These are phyloP conservation scores for Melanogrammus aeglefinus DNA, from an alignment of 2,797 vertebrate species.

Conservation along the genomic window DNA sequence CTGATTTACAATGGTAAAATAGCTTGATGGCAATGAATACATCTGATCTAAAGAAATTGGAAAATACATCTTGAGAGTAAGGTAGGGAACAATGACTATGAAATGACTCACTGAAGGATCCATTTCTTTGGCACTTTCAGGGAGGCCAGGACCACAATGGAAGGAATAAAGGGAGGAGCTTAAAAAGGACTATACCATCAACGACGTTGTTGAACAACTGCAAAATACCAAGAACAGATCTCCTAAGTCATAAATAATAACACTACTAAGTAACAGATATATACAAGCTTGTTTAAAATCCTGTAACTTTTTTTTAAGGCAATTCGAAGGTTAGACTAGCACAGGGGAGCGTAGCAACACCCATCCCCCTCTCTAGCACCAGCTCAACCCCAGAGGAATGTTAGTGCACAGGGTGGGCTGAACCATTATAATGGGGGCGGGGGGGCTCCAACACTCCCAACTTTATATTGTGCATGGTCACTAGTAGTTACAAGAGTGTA, in stretches of 20 bases:
- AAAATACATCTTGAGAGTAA: neutral
- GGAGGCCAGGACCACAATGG: neutral
- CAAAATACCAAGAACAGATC: neutral
- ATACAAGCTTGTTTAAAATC: neutral
- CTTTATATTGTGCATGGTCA: neutral
- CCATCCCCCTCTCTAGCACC: neutral
- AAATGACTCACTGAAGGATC: neutral
- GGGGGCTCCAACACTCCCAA: neutral
- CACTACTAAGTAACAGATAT: neutral
- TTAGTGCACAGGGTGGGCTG: neutral
- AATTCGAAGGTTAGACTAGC: neutral
- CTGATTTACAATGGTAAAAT: neutral
- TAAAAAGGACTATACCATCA: neutral
- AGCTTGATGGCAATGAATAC: neutral
- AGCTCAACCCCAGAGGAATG: neutral
- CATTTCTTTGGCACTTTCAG: neutral
- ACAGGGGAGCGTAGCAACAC: neutral
- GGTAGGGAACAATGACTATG: neutral
- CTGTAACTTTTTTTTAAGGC: neutral
- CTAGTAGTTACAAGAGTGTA: neutral
- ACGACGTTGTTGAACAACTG: neutral
- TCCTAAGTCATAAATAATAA: neutral
- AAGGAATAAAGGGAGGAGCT: neutral
- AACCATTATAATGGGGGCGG: conserved; percentile 4
- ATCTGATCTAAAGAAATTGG: neutral